Evolutionary conservation across 2,888 invertebrate genomes (phyloP), one percentile per base, ranked within the genome.

Genomic region (Neoitamus cyanurus): DNA sequence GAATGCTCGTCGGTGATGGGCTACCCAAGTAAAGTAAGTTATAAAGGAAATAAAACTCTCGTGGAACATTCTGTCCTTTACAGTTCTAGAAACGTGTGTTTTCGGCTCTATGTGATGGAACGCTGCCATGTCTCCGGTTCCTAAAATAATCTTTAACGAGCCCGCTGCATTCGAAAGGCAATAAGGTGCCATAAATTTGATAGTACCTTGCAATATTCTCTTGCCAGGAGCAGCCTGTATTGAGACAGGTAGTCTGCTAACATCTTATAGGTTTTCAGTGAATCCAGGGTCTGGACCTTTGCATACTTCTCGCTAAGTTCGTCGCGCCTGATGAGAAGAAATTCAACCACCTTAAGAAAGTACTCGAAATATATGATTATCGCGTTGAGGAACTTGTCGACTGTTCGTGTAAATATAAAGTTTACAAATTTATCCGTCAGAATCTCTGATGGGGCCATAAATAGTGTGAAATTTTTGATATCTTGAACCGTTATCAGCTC

Each of bases 321-420:
- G 85, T 91, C 90, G 0, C 90, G 88, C 0, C 90, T 88, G 37
- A 91, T 89, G 1, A 91, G 86, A 13, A 90, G 86, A 84, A 89
- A 90, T 83, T 91, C 91, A 0, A 90, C 89, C 78, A 90, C 84
- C 28, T 89, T 89, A n/a, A 91, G 83, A 84, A 89, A 91, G 84
- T 91, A 88, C 85, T 91, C 91, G 34, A 91, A 90, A 86, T 91
- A 91, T 13, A 90, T 90, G 37, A 90, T 88, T 15, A 91, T 85
- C 0, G 90, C 88, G 78, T 90, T 89, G 0, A 91, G 80, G 58
- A 91, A 88, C 11, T 87, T 86, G 83, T 90, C 88, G 0, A 90
- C 88, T 0, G 88, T 87, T n/a, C 88, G 87, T 0, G 88, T 89
- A 82, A 90, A 89, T 28, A 91, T 75, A 25, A 91, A 91, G 2